These are phyloP conservation scores for Micronycteris hirsuta DNA, from an alignment of 2,113 vertebrate genomes.

Conservation along the genomic window DNA sequence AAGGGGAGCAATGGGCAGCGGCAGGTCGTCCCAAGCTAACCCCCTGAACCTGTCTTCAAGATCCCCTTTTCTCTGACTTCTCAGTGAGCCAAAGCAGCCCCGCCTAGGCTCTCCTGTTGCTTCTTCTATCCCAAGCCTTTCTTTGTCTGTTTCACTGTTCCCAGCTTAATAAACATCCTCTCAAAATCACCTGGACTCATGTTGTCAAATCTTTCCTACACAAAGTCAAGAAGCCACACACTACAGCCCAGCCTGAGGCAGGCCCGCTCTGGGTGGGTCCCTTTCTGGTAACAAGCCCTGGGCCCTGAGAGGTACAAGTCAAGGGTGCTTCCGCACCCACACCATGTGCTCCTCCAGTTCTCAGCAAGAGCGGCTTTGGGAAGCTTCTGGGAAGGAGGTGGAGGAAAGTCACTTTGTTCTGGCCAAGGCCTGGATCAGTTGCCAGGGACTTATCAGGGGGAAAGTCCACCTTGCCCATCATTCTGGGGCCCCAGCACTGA, in stretches of 20 bases:
- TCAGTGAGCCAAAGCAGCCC: neutral
- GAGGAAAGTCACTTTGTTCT: neutral
- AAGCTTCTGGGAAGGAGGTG: neutral
- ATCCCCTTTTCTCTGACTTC: neutral
- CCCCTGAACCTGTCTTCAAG: neutral
- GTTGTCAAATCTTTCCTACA: neutral
- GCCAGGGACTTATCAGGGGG: conserved; percentile 35
- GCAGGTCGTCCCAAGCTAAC: neutral
- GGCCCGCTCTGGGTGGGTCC: neutral
- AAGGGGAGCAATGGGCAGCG: neutral
- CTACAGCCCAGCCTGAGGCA: neutral
- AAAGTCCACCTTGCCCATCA: neutral
- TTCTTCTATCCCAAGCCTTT: neutral
- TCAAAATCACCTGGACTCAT: neutral
- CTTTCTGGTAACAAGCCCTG: neutral
- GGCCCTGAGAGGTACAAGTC: fast-evolving
- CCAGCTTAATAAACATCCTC: neutral
- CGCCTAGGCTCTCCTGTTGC: neutral
- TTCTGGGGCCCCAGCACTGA: neutral
- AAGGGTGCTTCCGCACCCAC: too few relatives aligned
- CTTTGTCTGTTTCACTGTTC: neutral
- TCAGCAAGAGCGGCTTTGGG: neutral
- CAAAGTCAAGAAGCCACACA: neutral
- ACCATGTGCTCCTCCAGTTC: neutral
- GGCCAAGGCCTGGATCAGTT: neutral